Evolutionary conservation across 2,113 vertebrate species (phyloP).

Genomic region (Paracanthobrama guichenoti): DNA sequence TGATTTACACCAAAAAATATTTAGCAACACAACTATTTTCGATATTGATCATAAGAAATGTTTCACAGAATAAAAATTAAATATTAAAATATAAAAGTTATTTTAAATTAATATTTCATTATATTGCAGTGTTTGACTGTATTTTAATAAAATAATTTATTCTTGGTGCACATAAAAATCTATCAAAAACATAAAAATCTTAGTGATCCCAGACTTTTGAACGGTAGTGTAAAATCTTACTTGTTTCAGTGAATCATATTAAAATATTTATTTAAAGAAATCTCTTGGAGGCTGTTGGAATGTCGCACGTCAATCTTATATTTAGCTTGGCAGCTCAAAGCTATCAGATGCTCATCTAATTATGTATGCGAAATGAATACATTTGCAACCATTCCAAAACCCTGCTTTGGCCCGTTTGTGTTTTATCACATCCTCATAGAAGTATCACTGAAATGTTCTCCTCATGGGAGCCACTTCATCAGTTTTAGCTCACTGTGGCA

Average conservation of each 20-base stretch:
- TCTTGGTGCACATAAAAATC: background rate
- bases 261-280: background rate
- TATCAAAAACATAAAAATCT: too few relatives aligned
- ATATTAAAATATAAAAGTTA: background rate
- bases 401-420: background rate
- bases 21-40: too few relatives aligned
- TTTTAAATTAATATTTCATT: background rate
- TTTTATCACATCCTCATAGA: background rate
- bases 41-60: background rate
- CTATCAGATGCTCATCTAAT: slow-evolving; percentile 22
- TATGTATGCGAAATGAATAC: background rate
- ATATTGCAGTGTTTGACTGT: background rate
- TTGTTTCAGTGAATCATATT: background rate
- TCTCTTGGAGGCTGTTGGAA: background rate
- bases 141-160: background rate
- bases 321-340: slow-evolving; percentile 4
- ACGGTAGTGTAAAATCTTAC: background rate
- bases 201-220: background rate
- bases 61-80: background rate
- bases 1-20: too few relatives aligned
- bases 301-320: background rate
- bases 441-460: slow-evolving; percentile 1
- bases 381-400: background rate
- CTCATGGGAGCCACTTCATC: background rate
- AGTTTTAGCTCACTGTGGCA: background rate